Evolutionary conservation across 2,888 invertebrate species (phyloP).

Genomic region (Arge pagana): DNA sequence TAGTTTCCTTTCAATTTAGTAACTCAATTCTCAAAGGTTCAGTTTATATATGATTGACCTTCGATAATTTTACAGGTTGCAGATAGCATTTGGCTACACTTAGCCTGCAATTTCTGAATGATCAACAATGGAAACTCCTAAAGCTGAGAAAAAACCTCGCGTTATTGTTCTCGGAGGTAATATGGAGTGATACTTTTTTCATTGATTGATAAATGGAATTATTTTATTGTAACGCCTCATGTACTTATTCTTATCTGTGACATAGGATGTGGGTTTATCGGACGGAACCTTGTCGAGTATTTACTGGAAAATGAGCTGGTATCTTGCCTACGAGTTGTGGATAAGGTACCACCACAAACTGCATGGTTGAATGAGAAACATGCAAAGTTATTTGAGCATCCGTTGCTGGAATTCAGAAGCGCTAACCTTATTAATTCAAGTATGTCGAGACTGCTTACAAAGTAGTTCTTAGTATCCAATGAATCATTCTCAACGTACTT

Average conservation of each 20-base stretch:
- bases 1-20: no score
- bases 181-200: neutral
- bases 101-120: slow-evolving; percentile 34
- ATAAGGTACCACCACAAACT: slow-evolving; percentile 92
- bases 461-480: no score
- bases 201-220: neutral
- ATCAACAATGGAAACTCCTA: slow-evolving; percentile 46
- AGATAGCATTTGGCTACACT: no score
- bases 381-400: slow-evolving; percentile 72
- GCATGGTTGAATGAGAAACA: slow-evolving; percentile 85
- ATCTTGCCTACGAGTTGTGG: slow-evolving; percentile 78
- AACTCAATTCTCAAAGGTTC: no score
- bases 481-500: neutral
- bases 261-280: slow-evolving; percentile 92
- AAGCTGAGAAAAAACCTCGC: slow-evolving; percentile 46
- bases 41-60: no score
- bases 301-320: slow-evolving; percentile 78
- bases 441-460: slow-evolving; percentile 57
- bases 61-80: no score
- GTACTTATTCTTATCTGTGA: slow-evolving; percentile 26
- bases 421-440: slow-evolving; percentile 89
- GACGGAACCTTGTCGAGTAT: slow-evolving; percentile 83
- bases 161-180: slow-evolving; percentile 53
- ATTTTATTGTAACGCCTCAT: neutral
- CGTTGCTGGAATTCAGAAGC: slow-evolving; percentile 85